Percentiles rank a stretch among this genome's conserved stretches.
Conservation (phyloP, 2,113 vertebrate species). For the Strix uralensis region DNA sequence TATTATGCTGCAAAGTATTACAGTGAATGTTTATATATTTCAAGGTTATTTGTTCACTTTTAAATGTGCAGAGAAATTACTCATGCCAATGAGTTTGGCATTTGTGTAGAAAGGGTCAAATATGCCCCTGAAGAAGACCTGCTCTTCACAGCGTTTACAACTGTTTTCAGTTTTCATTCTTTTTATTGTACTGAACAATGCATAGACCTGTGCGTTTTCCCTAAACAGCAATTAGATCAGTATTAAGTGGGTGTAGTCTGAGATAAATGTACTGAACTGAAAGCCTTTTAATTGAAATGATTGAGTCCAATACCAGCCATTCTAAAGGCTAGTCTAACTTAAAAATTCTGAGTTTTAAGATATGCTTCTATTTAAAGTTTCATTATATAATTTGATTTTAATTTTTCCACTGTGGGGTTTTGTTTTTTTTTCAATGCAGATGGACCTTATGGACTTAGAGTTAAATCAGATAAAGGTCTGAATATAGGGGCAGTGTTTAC, state of each 20-base stretch:
- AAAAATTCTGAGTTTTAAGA: not conserved
- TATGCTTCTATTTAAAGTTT: not conserved
- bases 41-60: not conserved
- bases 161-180: not conserved
- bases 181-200: not conserved
- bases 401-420: not conserved
- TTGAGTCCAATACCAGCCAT: not conserved
- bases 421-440: slow-evolving; percentile 72
- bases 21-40: not conserved
- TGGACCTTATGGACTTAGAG: slow-evolving; percentile 91
- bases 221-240: not conserved
- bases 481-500: slow-evolving; percentile 88
- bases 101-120: not conserved
- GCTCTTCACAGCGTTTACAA: not conserved
- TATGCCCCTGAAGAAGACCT: not conserved
- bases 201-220: not conserved
- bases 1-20: not conserved
- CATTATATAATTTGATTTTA: not conserved
- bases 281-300: not conserved
- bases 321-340: not conserved
- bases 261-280: not conserved
- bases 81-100: not conserved
- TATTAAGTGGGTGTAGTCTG: not conserved
- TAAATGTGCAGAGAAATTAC: not conserved
- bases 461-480: slow-evolving; percentile 87